phyloP scores from a whole-genome alignment of 1,140 invertebrate species.

The Himalopsyche phryganea region DNA sequence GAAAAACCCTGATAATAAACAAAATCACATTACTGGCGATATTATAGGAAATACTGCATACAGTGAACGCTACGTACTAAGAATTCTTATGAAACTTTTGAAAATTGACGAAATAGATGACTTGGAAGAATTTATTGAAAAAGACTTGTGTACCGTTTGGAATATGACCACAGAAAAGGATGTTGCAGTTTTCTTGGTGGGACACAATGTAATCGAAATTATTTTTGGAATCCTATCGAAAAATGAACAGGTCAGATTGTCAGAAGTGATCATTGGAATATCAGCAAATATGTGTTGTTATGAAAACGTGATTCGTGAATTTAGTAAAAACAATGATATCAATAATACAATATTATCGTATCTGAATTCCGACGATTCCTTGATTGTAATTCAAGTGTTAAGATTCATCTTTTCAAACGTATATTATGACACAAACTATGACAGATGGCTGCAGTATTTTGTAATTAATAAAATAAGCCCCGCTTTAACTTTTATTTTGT shows the following conservation, averaged over 20 bases:
- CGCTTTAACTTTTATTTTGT: slow-evolving; percentile 61
- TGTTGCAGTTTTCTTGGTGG: slow-evolving; percentile 62
- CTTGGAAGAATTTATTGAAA: slow-evolving; percentile 58
- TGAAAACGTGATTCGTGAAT: slow-evolving; percentile 43
- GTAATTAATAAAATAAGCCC: slow-evolving; percentile 51
- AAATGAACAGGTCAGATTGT: slow-evolving; percentile 52
- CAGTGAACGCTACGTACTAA: slow-evolving; percentile 69
- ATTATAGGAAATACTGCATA: slow-evolving; percentile 72
- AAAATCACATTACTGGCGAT: slow-evolving; percentile 51
- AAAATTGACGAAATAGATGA: slow-evolving; percentile 48
- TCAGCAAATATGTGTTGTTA: slow-evolving; percentile 68
- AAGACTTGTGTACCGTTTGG: slow-evolving; percentile 70
- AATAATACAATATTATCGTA: slow-evolving; percentile 53
- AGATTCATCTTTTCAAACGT: slow-evolving; percentile 59
- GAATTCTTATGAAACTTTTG: slow-evolving; percentile 56
- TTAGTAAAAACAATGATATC: slow-evolving; percentile 46
- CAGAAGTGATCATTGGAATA: slow-evolving; percentile 71
- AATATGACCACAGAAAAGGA: slow-evolving; percentile 73
- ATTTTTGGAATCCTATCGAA: slow-evolving; percentile 48
- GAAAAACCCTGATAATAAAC: too few species aligned
- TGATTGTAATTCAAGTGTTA: slow-evolving; percentile 64
- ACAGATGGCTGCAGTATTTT: slow-evolving; percentile 52
- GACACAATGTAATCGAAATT: slow-evolving; percentile 62
- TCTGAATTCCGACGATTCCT: slow-evolving; percentile 58
- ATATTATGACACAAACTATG: slow-evolving; percentile 47